These are phyloP conservation scores for Laterallus jamaicensis DNA, from an alignment of 2,113 vertebrate genomes.

Conservation along the genomic window DNA sequence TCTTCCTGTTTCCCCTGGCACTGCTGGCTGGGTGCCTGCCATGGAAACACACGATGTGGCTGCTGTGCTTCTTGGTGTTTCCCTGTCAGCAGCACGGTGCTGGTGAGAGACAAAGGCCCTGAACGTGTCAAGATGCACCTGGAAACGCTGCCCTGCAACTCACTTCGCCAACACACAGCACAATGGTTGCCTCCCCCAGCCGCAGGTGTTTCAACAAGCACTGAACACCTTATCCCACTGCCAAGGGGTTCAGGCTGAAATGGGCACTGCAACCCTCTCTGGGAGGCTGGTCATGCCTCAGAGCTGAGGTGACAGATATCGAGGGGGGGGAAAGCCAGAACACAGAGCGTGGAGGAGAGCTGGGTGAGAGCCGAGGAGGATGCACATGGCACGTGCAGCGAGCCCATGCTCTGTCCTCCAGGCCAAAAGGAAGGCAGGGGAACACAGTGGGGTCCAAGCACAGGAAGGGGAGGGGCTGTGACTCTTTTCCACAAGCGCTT, in stretches of 20 bases:
- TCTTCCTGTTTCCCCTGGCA: neutral
- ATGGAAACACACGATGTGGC: neutral
- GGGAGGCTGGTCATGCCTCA: neutral
- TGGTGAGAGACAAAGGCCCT: neutral
- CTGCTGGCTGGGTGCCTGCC: neutral
- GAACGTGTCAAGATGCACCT: neutral
- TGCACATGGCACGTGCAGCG: accelerated
- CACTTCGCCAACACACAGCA: neutral
- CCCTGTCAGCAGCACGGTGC: neutral
- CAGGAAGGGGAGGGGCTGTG: neutral
- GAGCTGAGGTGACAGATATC: accelerated
- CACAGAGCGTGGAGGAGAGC: neutral
- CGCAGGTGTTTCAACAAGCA: slow-evolving; percentile 56
- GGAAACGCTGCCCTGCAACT: neutral
- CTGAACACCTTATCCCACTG: neutral
- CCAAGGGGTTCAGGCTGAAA: neutral
- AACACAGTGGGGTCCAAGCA: accelerated
- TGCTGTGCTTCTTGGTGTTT: neutral
- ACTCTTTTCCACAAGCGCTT: neutral
- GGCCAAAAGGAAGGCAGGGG: neutral
- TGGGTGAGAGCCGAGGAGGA: neutral
- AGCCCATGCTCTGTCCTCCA: accelerated
- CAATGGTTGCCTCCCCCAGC: neutral
- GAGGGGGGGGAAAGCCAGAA: neutral
- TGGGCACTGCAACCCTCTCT: neutral